Evolutionary conservation across 2,113 vertebrate genomes (phyloP).

Genomic region (Apteryx owenii): DNA sequence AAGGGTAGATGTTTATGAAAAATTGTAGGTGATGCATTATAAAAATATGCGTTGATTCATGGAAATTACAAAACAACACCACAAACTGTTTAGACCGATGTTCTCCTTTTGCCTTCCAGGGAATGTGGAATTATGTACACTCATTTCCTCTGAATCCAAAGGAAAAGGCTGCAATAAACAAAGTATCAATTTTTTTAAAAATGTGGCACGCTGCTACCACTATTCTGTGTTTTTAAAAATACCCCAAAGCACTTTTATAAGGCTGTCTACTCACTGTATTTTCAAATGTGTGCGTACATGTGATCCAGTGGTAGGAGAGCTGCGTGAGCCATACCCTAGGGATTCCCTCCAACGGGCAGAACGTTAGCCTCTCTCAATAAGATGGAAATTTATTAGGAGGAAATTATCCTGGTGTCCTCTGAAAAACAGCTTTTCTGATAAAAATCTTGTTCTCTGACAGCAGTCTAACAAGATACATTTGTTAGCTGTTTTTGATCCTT

Average conservation of each 20-base stretch:
- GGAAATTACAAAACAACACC: slow-evolving; percentile 34
- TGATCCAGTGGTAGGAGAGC: slow-evolving; percentile 18
- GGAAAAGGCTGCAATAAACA: slow-evolving; percentile 4
- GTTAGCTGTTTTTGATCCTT: slow-evolving; percentile 57
- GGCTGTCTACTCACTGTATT: not conserved
- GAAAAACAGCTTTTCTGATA: slow-evolving; percentile 76
- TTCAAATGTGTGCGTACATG: not conserved
- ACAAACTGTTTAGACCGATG: slow-evolving; percentile 19
- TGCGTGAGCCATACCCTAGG: not conserved
- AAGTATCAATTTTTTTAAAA: not conserved
- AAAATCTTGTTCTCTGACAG: slow-evolving; percentile 76
- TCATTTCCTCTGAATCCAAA: slow-evolving; percentile 17
- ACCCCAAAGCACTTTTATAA: not conserved
- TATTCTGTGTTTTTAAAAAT: not conserved
- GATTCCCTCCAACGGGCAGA: slow-evolving; percentile 57
- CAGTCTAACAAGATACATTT: slow-evolving; percentile 73
- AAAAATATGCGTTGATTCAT: slow-evolving; percentile 18
- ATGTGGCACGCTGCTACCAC: not conserved
- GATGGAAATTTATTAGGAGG: slow-evolving; percentile 76
- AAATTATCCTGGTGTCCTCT: slow-evolving; percentile 75
- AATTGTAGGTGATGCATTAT: not conserved
- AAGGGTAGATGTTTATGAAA: slow-evolving; percentile 22
- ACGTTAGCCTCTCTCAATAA: slow-evolving; percentile 46
- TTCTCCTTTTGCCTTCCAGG: slow-evolving; percentile 39
- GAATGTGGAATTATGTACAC: slow-evolving; percentile 34